Base-by-base conservation (phyloP, 2,888 invertebrate genomes). In the Nyleta sp. region DNA sequence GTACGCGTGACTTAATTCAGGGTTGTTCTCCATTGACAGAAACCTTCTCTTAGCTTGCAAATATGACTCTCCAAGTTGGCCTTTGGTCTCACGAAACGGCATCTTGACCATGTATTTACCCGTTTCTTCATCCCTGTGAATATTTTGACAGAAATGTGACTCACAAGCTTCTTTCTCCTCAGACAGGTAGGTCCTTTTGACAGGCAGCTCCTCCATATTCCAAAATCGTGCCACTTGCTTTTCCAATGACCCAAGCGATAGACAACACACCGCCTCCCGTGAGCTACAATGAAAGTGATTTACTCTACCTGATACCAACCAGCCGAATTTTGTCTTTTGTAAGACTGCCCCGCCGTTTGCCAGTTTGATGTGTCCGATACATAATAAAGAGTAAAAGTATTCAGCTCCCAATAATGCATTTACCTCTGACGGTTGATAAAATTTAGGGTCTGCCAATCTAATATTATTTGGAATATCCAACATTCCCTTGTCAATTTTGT, bases 151-250 rank as follows among this genome's bases (percentile, higher is more conserved):
- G 53, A 84, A 86, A 55, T 84, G 83, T 5, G 70, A 18, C 71
- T 84, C 83, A 53, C 82, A 84, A 4, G 53, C 35, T 33, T n/a
- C n/a, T n/a, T n/a, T 31, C 70, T 80, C 76, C 40, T 79, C 70
- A 31, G 84, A 80, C 38, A 82, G 80, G 11, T 71, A 53, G 20
- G 62, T 33, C 22, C 70, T 64, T 18, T 48, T 57, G 13, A 31
- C 6, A 28, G 80, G 72, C 31, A 80, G 13, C 60, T 83, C 83
- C 68, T 87, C 84, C 7, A 83, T 48, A 57, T 81, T 62, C 86
- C 82, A 84, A 80, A 85, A 82, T 42, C 48, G 46, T 4, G 46
- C 22, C 1, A 64, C 4, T 5, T 20, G 38, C 1, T n/a, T 0
- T 6, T 64, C 64, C 3, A 73, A 40, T n/a, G 38, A 33, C 17